These are phyloP conservation scores for Axis porcinus DNA, from an alignment of 2,113 vertebrate genomes.

Conservation along the genomic window DNA sequence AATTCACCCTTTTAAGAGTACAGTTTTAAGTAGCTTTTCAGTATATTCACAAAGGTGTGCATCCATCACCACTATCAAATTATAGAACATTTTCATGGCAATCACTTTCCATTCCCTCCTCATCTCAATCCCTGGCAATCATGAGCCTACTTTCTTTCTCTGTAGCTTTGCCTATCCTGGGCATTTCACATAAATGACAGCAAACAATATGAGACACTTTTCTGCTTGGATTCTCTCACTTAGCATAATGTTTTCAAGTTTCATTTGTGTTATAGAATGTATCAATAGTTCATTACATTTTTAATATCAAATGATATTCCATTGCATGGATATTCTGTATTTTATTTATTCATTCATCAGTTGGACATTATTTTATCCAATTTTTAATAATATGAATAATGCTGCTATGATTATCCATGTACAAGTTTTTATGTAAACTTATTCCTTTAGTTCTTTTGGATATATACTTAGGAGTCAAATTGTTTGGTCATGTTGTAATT, in stretches of 20 bases:
- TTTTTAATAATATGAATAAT: not conserved
- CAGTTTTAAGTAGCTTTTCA: not conserved
- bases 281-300: not conserved
- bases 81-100: not conserved
- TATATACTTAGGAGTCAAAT: not conserved
- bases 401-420: not conserved
- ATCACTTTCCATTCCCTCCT: not conserved
- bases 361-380: not conserved
- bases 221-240: not conserved
- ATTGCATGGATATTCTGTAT: not conserved
- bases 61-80: not conserved
- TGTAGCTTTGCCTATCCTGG: not conserved
- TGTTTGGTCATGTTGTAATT: not conserved
- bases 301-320: not conserved
- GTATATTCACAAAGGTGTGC: not conserved
- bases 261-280: not conserved
- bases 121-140: not conserved
- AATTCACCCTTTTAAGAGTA: not conserved
- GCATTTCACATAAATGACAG: not conserved
- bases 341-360: not conserved
- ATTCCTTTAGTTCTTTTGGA: not conserved
- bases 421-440: not conserved
- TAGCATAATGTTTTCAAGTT: not conserved
- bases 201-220: not conserved
- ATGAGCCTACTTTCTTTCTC: not conserved